Percentiles rank a stretch among this genome's conserved stretches.
Conservation (phyloP, 2,888 invertebrate species). For the Drosophila parthenogenetica region DNA sequence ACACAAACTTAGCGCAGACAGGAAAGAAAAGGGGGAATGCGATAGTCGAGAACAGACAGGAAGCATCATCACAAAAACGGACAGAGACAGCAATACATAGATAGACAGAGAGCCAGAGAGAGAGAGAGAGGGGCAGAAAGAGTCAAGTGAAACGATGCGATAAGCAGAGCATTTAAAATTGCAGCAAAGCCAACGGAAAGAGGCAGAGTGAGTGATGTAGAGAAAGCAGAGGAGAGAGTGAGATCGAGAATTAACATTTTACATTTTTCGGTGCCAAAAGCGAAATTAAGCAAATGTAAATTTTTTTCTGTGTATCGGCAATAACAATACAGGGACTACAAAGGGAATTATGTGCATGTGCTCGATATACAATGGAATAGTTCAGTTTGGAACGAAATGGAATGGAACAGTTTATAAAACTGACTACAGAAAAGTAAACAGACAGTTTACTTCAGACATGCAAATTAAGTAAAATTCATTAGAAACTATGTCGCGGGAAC, state of each 20-base stretch:
- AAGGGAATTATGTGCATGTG: conserved; percentile 9
- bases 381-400: conserved; percentile 7
- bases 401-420: conserved; percentile 14
- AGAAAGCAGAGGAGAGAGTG: too few species aligned
- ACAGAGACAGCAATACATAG: background rate
- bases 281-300: conserved; percentile 66
- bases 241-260: conserved; percentile 42
- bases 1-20: conserved; percentile 22
- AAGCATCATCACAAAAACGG: conserved; percentile 6
- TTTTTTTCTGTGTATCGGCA: conserved; percentile 30
- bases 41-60: conserved; percentile 11
- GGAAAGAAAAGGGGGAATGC: background rate
- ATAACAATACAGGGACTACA: conserved; percentile 37
- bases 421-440: background rate
- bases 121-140: background rate
- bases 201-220: too few species aligned
- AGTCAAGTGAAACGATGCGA: conserved; percentile 51
- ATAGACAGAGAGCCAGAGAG: background rate
- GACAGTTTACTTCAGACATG: background rate
- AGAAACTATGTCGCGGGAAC: background rate
- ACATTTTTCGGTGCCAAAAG: conserved; percentile 52
- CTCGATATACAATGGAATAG: conserved; percentile 25
- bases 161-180: conserved; percentile 67
- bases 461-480: background rate
- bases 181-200: conserved; percentile 39